Conservation (phyloP, 2,113 vertebrate species). For the Dermatemys mawii region DNA sequence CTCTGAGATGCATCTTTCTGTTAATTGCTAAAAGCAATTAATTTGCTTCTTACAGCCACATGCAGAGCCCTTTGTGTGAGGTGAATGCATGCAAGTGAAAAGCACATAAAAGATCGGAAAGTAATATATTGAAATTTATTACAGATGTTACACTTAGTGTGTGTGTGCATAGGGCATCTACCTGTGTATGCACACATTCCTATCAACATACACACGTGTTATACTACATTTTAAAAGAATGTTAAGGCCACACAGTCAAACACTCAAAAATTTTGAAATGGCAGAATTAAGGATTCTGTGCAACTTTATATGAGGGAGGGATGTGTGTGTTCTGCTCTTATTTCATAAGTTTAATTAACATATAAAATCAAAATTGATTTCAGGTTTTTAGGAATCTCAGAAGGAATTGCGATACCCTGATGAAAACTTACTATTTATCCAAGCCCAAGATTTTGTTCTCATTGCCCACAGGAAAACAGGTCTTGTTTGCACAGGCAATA, state of each 20-base stretch:
- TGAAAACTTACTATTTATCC: constrained; percentile 59
- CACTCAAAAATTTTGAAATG: background rate
- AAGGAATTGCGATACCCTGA: constrained; percentile 48
- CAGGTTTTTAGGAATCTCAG: constrained; percentile 38
- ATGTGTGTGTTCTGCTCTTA: background rate
- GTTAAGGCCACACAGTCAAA: background rate
- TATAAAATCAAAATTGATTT: constrained; percentile 24
- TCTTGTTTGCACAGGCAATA: constrained; percentile 29
- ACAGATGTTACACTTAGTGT: accelerated
- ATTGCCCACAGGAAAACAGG: background rate
- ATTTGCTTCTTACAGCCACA: constrained; percentile 64
- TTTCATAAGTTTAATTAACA: constrained; percentile 18
- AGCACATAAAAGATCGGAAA: background rate
- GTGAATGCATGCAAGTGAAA: background rate
- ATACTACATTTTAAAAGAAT: background rate
- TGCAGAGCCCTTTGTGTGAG: background rate
- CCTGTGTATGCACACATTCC: background rate
- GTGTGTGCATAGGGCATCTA: background rate
- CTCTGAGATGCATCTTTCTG: constrained; percentile 59
- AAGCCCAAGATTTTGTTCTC: constrained; percentile 46
- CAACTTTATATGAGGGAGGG: background rate
- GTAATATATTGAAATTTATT: background rate
- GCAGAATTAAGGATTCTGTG: background rate
- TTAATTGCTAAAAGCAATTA: constrained; percentile 71
- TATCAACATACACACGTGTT: too few species aligned